These are phyloP conservation scores for Lycaena phlaeas DNA, from an alignment of 2,888 invertebrate species.

Conservation along the genomic window DNA sequence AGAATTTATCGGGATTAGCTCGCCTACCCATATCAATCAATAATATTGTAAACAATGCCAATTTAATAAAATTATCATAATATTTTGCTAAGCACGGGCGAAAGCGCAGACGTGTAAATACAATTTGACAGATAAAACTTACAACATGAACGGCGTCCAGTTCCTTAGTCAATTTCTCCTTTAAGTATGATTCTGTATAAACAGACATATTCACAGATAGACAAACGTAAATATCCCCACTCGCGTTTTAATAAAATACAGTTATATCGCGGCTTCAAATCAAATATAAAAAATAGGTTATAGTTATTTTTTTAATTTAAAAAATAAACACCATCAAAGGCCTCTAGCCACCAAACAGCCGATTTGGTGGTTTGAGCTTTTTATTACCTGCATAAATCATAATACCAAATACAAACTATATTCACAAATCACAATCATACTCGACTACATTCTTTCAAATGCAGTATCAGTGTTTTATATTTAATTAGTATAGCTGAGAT, in stretches of 20 bases:
- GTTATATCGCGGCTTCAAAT: too few relatives aligned
- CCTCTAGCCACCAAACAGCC: slow-evolving; percentile 6
- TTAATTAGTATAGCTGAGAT: too few relatives aligned
- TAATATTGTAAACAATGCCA: slow-evolving; percentile 17
- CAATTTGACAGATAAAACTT: slow-evolving; percentile 69
- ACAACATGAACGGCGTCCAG: slow-evolving; percentile 80
- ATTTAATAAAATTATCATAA: slow-evolving; percentile 30
- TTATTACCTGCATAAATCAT: too few relatives aligned
- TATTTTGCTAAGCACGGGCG: slow-evolving; percentile 22
- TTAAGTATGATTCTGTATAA: slow-evolving; percentile 77
- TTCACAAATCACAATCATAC: too few relatives aligned
- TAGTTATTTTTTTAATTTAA: slow-evolving; percentile 15
- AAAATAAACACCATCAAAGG: slow-evolving; percentile 7
- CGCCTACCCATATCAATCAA: slow-evolving; percentile 39
- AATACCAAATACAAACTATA: too few relatives aligned
- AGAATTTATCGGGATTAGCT: slow-evolving; percentile 51
- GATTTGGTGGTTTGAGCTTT: too few relatives aligned
- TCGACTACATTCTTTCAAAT: too few relatives aligned
- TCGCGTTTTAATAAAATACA: not conserved
- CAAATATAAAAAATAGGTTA: slow-evolving; percentile 13
- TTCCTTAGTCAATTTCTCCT: slow-evolving; percentile 77
- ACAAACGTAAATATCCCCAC: slow-evolving; percentile 2
- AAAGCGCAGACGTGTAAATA: slow-evolving; percentile 41
- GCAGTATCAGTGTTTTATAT: too few relatives aligned
- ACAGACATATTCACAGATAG: slow-evolving; percentile 66